Percentiles rank a stretch among this genome's conserved stretches.
These are phyloP conservation scores for Eupsilia transversa DNA, from an alignment of 2,888 invertebrate genomes.

Conservation along the genomic window DNA sequence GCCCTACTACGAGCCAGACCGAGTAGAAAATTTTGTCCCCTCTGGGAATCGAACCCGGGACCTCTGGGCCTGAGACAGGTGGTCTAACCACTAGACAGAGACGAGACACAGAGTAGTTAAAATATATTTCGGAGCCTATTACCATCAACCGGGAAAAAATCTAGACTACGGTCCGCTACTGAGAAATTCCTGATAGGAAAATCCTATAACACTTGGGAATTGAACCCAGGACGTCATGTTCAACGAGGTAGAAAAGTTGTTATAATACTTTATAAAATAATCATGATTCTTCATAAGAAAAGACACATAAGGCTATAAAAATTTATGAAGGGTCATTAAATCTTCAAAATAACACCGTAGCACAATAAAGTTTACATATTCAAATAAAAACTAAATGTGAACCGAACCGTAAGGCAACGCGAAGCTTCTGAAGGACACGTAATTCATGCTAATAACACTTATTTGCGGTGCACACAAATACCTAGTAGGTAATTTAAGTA, in stretches of 20 bases:
- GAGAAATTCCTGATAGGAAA: too few species aligned
- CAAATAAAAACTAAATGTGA: slow-evolving; percentile 24
- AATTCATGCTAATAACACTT: slow-evolving; percentile 11
- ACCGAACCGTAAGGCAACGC: slow-evolving; percentile 20
- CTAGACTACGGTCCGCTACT: not conserved
- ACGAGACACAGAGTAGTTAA: too few species aligned
- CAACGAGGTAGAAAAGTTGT: not conserved
- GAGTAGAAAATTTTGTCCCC: too few species aligned
- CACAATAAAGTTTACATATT: slow-evolving; percentile 19
- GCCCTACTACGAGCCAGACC: too few species aligned
- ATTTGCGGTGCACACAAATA: slow-evolving; percentile 9
- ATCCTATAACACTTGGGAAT: not conserved
- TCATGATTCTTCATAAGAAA: slow-evolving; percentile 8
- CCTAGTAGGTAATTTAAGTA: not conserved
- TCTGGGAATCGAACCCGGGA: too few species aligned
- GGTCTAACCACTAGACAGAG: too few species aligned
- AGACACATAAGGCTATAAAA: not conserved
- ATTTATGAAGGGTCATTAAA: slow-evolving; percentile 2
- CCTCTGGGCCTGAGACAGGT: too few species aligned
- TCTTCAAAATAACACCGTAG: not conserved
- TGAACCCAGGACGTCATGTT: not conserved
- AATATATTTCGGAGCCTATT: too few species aligned
- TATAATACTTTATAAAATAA: not conserved
- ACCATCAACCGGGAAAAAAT: not conserved
- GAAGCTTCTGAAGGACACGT: slow-evolving; percentile 36